Percentiles rank a stretch among this genome's conserved stretches.
Conservation (phyloP, 1,140 invertebrate genomes). For the Drosophila sucinea region DNA sequence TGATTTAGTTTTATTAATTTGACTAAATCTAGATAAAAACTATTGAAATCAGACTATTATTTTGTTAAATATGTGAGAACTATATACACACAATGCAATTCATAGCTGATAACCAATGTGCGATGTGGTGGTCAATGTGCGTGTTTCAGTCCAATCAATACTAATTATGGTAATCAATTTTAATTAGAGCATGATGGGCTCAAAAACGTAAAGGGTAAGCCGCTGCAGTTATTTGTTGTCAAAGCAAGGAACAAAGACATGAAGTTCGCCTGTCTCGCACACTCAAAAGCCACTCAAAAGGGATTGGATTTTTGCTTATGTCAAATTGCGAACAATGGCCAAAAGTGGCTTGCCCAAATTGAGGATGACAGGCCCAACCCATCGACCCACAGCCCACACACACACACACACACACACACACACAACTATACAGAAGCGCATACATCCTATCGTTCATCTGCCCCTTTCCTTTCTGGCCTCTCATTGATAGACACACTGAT, state of each 20-base stretch:
- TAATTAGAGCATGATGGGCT: conserved; percentile 60
- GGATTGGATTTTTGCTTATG: conserved; percentile 75
- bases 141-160: conserved; percentile 68
- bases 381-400: conserved; percentile 4
- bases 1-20: too few relatives aligned
- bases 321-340: conserved; percentile 73
- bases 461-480: not conserved
- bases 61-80: too few relatives aligned
- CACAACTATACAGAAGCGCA: not conserved
- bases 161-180: conserved; percentile 79
- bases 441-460: not conserved
- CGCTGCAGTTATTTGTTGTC: conserved; percentile 71
- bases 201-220: conserved; percentile 30
- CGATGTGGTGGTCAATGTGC: conserved; percentile 56
- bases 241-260: conserved; percentile 61
- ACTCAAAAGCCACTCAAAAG: conserved; percentile 23
- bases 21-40: too few relatives aligned
- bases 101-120: conserved; percentile 1
- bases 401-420: not conserved
- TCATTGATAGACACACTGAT: conserved; percentile 4
- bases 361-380: conserved; percentile 63
- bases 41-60: too few relatives aligned
- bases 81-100: too few relatives aligned
- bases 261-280: conserved; percentile 39
- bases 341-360: conserved; percentile 71